Conservation (phyloP, 2,113 vertebrate genomes). For the Ibidorhyncha struthersii region DNA sequence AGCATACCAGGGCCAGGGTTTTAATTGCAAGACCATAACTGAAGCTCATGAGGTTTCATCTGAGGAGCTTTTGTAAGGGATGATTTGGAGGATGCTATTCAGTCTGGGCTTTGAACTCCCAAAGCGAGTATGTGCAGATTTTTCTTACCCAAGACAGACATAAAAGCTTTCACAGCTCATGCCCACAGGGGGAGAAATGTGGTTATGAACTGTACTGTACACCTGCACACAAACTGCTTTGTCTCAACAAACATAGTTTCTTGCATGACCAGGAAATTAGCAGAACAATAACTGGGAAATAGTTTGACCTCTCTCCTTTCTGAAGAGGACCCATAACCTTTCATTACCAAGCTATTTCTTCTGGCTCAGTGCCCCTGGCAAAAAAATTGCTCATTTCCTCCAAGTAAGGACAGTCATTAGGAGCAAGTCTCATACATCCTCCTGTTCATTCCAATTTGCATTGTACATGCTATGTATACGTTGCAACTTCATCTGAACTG, state of each 20-base stretch:
- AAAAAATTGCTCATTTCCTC: neutral
- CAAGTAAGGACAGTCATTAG: neutral
- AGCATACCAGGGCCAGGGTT: neutral
- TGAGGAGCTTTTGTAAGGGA: neutral
- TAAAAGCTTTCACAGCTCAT: neutral
- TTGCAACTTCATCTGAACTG: neutral
- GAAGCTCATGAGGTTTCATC: conserved; percentile 9
- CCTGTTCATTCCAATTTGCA: neutral
- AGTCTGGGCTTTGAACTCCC: neutral
- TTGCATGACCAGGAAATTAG: neutral
- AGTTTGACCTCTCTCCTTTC: neutral
- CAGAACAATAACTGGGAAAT: neutral
- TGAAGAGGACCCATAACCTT: neutral
- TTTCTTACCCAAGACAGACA: neutral
- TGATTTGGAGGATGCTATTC: neutral
- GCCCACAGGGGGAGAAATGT: neutral
- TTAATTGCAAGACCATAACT: conserved; percentile 11
- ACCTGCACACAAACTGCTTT: neutral
- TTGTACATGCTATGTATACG: neutral
- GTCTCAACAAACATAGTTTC: neutral
- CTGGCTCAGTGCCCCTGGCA: neutral
- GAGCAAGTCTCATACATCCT: neutral
- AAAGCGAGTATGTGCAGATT: neutral
- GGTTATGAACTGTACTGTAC: neutral
- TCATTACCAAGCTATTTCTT: neutral